These are phyloP conservation scores for Typhlichthys eigenmanni DNA, from an alignment of 2,797 vertebrate genomes.

Conservation along the genomic window DNA sequence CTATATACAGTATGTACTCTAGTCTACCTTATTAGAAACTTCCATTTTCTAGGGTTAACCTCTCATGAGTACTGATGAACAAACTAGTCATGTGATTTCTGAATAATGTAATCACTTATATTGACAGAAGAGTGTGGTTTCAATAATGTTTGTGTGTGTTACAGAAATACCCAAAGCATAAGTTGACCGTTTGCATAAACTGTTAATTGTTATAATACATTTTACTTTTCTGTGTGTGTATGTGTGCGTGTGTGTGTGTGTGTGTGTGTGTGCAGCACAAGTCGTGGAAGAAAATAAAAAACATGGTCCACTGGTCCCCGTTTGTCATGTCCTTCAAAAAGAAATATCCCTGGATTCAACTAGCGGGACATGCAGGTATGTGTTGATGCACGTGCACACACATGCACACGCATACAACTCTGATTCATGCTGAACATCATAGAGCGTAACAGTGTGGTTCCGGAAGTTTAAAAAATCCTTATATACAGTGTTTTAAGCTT, in stretches of 20 bases:
- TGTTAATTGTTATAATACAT: background rate
- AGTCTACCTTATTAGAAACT: no score
- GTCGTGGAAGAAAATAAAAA: conserved; percentile 98
- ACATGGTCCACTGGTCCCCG: conserved; percentile 98
- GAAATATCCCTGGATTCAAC: conserved; percentile 98
- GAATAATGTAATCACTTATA: no score
- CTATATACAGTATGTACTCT: no score
- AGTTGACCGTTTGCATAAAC: background rate
- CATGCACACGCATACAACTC: background rate
- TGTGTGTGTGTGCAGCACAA: conserved; percentile 82
- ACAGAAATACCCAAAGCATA: background rate
- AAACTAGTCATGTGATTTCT: no score
- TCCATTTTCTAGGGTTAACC: no score
- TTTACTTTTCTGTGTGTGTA: background rate
- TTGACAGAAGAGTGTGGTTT: no score
- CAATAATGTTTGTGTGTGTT: no score
- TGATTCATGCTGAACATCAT: no score
- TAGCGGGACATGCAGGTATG: conserved; percentile 94
- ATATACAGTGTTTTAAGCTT: no score
- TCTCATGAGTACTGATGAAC: no score
- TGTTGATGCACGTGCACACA: conserved; percentile 4
- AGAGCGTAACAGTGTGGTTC: no score
- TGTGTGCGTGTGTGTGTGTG: conserved; percentile 37
- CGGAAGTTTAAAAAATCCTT: no score
- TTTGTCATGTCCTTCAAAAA: conserved; percentile 99